These are phyloP conservation scores for Leucophenga varia DNA, from an alignment of 1,140 invertebrate species.

Conservation along the genomic window DNA sequence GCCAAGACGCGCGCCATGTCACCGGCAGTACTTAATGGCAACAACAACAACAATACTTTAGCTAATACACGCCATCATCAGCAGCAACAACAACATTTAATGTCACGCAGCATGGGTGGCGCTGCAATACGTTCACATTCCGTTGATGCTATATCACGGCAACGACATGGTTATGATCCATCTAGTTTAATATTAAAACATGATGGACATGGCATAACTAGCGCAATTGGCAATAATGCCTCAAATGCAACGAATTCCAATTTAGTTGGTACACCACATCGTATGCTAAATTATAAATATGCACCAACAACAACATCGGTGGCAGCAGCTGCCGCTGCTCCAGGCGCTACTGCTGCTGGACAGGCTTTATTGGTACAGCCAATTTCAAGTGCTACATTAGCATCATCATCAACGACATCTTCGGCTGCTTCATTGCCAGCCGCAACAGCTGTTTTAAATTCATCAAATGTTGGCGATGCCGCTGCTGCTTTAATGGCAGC, in stretches of 20 bases:
- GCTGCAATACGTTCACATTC: slow-evolving; percentile 41
- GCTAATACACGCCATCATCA: slow-evolving; percentile 19
- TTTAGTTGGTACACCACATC: no score
- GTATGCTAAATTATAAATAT: slow-evolving; percentile 48
- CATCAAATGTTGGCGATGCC: slow-evolving; percentile 31
- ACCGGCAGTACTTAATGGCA: slow-evolving; percentile 9
- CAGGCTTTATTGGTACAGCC: slow-evolving; percentile 46
- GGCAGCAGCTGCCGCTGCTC: slow-evolving; percentile 1
- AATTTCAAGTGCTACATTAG: slow-evolving; percentile 45
- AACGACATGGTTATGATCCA: slow-evolving; percentile 46
- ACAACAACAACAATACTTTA: not conserved
- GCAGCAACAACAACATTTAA: slow-evolving; percentile 22
- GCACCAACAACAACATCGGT: slow-evolving; percentile 5
- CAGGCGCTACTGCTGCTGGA: slow-evolving; percentile 25
- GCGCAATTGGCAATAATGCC: slow-evolving; percentile 15
- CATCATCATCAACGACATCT: slow-evolving; percentile 24
- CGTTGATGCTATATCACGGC: slow-evolving; percentile 45
- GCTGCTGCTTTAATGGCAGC: slow-evolving; percentile 22
- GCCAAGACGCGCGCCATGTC: slow-evolving; percentile 20
- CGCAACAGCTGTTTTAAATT: slow-evolving; percentile 13
- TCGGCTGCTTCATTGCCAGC: slow-evolving; percentile 15
- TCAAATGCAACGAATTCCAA: slow-evolving; percentile 17
- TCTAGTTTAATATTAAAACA: slow-evolving; percentile 46
- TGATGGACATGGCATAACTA: slow-evolving; percentile 40
- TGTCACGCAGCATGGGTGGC: slow-evolving; percentile 12